A percentile compares a stretch with the other conserved stretches of the same genome.
These are phyloP conservation scores for Ganaspis brasiliensis DNA, from an alignment of 2,888 invertebrate species.

Conservation along the genomic window DNA sequence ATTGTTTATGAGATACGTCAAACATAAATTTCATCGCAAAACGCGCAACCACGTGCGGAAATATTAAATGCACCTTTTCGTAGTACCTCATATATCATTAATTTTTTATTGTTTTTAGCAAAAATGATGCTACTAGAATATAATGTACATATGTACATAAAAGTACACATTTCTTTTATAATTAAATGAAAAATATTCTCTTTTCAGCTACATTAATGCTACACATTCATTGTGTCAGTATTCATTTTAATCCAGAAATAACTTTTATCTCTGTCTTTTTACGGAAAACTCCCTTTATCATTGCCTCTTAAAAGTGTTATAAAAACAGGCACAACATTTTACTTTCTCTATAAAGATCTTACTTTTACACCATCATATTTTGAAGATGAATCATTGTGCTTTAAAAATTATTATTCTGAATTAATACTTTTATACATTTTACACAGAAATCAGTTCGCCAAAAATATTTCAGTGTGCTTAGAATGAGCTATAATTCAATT, in stretches of 20 bases:
- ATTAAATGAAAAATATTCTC: neutral
- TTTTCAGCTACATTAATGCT: too few species aligned
- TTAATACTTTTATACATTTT: too few species aligned
- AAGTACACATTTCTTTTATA: neutral
- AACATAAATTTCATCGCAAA: neutral
- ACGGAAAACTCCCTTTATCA: neutral
- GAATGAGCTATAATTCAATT: too few species aligned
- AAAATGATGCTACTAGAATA: neutral
- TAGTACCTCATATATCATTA: neutral
- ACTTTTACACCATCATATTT: neutral
- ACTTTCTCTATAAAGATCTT: constrained; percentile 8
- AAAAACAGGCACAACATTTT: neutral
- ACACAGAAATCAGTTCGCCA: too few species aligned
- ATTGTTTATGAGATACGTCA: neutral
- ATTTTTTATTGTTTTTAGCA: neutral
- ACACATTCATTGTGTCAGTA: too few species aligned
- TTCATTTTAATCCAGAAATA: too few species aligned
- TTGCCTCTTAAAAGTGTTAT: constrained; percentile 15
- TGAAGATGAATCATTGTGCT: too few species aligned
- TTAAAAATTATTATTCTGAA: neutral
- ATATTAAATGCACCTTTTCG: neutral
- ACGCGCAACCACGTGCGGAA: neutral
- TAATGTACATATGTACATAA: too few species aligned
- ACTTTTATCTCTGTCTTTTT: neutral
- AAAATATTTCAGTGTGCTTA: too few species aligned